Evolutionary conservation across 2,888 invertebrate genomes (phyloP).

Genomic region (Calliopum simillimum): DNA sequence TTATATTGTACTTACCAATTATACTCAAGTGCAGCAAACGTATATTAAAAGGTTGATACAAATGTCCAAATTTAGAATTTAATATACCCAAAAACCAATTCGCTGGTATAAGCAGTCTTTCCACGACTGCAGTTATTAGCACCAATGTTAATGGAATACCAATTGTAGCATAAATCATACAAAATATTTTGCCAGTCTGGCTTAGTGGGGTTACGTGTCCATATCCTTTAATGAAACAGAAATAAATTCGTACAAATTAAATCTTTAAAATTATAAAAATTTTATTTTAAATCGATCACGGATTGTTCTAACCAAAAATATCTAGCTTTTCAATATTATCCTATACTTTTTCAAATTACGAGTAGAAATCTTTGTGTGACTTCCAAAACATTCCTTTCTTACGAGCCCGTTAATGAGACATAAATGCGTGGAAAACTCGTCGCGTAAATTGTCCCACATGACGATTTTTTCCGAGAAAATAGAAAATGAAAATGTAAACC

Average conservation of each 20-base stretch:
- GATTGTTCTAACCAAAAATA: no score
- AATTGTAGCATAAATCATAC: conserved; percentile 85
- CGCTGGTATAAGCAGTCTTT: conserved; percentile 81
- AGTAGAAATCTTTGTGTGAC: no score
- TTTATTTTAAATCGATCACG: not conserved
- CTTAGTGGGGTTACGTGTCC: conserved; percentile 90
- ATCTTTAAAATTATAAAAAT: not conserved
- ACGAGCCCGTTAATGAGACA: no score
- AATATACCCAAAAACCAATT: conserved; percentile 75
- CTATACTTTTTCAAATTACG: no score
- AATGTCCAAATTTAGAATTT: conserved; percentile 77
- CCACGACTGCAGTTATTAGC: conserved; percentile 84
- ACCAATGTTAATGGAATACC: conserved; percentile 90
- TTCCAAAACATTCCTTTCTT: no score
- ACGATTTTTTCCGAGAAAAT: no score
- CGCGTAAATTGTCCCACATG: no score
- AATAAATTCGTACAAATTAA: not conserved
- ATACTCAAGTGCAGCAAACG: conserved; percentile 80
- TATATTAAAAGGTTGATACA: conserved; percentile 81
- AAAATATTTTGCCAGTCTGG: conserved; percentile 87
- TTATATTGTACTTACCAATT: conserved; percentile 70
- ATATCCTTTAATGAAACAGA: conserved; percentile 73
- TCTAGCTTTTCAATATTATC: no score
- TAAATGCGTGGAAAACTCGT: no score
- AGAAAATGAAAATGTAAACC: no score